phyloP scores from a whole-genome alignment of 2,888 invertebrate species.

The Archips xylosteana region DNA sequence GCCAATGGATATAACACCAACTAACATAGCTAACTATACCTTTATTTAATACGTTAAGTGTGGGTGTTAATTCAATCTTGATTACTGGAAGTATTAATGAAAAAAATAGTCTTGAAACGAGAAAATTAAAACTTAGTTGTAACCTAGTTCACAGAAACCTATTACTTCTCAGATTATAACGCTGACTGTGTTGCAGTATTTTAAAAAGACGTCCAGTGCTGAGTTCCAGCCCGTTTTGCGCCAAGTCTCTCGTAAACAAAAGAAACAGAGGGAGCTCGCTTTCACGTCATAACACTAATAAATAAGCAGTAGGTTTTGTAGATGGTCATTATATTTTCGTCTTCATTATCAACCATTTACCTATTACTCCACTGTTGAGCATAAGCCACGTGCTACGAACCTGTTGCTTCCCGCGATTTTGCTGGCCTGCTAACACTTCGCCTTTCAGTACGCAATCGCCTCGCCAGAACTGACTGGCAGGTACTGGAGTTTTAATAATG shows the following conservation, averaged over 20 bases:
- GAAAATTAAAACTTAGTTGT: constrained; percentile 32
- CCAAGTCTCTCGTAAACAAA: constrained; percentile 60
- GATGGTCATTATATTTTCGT: background rate
- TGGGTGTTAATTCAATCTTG: background rate
- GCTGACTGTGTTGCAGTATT: constrained; percentile 44
- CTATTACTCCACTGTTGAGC: no score
- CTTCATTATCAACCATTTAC: no score
- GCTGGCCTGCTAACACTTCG: no score
- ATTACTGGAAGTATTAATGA: background rate
- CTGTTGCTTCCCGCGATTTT: no score
- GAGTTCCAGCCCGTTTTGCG: constrained; percentile 53
- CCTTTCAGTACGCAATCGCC: no score
- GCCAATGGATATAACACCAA: background rate
- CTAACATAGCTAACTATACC: no score
- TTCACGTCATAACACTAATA: constrained; percentile 17
- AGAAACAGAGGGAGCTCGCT: constrained; percentile 47
- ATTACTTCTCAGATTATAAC: constrained; percentile 37
- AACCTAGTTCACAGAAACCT: constrained; percentile 37
- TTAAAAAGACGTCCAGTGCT: constrained; percentile 52
- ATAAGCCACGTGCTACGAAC: no score
- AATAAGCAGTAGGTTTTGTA: constrained; percentile 12
- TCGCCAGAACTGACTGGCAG: no score
- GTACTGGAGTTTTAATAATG: no score
- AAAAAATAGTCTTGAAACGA: background rate
- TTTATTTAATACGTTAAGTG: background rate